A percentile compares a stretch with the other conserved stretches of the same genome.
Conservation (phyloP, 2,888 invertebrate species). For the Griposia aprilina region DNA sequence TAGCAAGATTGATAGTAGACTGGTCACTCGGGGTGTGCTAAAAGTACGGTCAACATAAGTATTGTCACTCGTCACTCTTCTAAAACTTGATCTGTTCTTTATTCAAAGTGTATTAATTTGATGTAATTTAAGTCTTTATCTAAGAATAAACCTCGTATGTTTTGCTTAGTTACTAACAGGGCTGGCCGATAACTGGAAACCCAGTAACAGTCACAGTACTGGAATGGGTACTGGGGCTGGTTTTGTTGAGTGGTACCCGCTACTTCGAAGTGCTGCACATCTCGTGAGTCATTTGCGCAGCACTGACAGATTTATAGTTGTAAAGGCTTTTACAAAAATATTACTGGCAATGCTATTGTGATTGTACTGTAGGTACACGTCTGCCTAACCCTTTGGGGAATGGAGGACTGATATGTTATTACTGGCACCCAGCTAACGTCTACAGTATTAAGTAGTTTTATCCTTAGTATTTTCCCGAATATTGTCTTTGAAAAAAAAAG, state of each 20-base stretch:
- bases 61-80: neutral
- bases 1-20: neutral
- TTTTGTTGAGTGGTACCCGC: neutral
- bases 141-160: neutral
- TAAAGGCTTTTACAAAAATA: neutral
- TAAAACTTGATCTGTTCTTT: neutral
- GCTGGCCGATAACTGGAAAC: neutral
- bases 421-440: no score
- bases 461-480: no score
- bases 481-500: neutral
- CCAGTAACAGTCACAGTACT: neutral
- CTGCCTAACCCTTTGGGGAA: no score
- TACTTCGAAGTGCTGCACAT: neutral
- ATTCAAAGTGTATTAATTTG: neutral
- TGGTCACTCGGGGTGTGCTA: neutral
- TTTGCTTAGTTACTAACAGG: neutral
- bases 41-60: neutral
- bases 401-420: no score
- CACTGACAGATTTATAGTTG: neutral
- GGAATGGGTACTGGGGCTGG: neutral
- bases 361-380: no score
- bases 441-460: neutral
- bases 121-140: neutral
- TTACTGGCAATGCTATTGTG: no score
- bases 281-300: neutral